These are phyloP conservation scores for Bubalus kerabau DNA, from an alignment of 2,113 vertebrate genomes.

Conservation along the genomic window DNA sequence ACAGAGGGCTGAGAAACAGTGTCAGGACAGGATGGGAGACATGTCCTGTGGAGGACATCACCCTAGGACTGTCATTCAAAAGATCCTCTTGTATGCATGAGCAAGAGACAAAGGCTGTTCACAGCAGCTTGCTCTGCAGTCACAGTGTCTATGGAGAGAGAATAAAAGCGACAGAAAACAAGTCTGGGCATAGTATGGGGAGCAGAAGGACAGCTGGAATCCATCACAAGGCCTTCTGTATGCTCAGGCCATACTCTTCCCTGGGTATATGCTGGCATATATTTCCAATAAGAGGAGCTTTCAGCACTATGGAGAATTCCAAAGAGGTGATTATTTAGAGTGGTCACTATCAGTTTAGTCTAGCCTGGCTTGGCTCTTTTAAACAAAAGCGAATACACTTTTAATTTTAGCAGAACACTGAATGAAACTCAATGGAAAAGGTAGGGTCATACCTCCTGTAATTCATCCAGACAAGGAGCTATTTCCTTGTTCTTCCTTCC, in stretches of 20 bases:
- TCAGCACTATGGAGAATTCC: neutral
- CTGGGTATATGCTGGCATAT: neutral
- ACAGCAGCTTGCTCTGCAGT: neutral
- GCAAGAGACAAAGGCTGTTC: neutral
- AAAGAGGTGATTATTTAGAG: neutral
- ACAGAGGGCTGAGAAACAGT: neutral
- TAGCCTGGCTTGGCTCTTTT: neutral
- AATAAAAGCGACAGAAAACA: neutral
- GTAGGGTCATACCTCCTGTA: neutral
- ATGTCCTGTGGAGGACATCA: neutral
- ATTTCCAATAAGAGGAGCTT: neutral
- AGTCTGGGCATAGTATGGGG: neutral
- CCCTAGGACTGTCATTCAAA: neutral
- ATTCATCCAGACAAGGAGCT: neutral
- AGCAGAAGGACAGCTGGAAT: neutral
- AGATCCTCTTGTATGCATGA: neutral
- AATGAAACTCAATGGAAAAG: conserved; percentile 5
- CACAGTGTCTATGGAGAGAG: neutral
- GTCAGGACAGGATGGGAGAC: neutral
- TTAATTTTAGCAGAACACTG: neutral
- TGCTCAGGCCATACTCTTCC: neutral
- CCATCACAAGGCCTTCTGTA: neutral
- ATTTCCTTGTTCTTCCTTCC: neutral
- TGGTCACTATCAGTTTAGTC: neutral
- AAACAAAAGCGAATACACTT: neutral